Percentiles rank a stretch among this genome's conserved stretches.
Conservation (phyloP, 2,797 vertebrate genomes). For the Hippoglossus hippoglossus region DNA sequence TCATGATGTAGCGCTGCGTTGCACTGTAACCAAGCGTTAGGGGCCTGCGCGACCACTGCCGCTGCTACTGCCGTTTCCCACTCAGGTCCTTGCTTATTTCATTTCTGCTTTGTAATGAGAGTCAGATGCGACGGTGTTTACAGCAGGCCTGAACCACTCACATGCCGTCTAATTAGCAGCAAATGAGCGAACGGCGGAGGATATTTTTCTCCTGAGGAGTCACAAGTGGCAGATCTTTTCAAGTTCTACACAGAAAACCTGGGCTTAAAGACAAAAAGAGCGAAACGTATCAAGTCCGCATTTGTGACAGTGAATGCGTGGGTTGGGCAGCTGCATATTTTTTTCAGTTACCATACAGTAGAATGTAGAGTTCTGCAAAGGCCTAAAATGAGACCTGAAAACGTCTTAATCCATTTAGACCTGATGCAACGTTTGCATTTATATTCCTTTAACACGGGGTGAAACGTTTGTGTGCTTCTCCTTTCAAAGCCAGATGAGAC, state of each 20-base stretch:
- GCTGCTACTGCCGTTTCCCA: conserved; percentile 78
- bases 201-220: conserved; percentile 76
- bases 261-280: not conserved
- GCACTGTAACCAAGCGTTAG: conserved; percentile 79
- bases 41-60: conserved; percentile 41
- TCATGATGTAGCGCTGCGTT: conserved; percentile 78
- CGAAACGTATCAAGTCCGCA: not conserved
- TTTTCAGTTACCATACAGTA: not conserved
- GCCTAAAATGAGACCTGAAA: not conserved
- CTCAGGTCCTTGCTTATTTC: conserved; percentile 85
- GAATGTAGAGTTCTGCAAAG: not conserved
- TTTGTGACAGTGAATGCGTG: not conserved
- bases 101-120: conserved; percentile 92
- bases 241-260: not conserved
- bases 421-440: no score
- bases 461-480: no score
- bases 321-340: no score
- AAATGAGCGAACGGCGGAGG: conserved; percentile 84
- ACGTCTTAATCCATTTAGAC: no score
- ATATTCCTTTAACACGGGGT: no score
- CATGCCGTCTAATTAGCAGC: conserved; percentile 88
- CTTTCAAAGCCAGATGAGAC: no score
- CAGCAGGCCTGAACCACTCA: conserved; percentile 79
- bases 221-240: conserved; percentile 73
- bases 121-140: conserved; percentile 92